Conservation (phyloP, 2,113 vertebrate genomes). For the Macroglossus sobrinus region DNA sequence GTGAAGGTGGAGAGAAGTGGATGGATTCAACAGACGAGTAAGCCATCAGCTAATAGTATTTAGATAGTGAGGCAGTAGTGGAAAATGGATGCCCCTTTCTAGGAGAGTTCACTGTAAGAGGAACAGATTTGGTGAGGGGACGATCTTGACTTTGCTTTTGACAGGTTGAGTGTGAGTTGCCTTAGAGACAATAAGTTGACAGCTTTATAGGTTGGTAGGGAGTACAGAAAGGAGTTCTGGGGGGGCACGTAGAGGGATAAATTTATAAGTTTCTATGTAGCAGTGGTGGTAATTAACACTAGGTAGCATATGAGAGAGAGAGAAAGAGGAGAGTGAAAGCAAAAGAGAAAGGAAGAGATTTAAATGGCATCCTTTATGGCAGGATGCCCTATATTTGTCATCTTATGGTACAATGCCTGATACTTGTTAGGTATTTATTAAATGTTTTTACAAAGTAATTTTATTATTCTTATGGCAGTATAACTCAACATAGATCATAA, state of each 20-base stretch:
- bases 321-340: not conserved
- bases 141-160: not conserved
- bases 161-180: not conserved
- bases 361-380: not conserved
- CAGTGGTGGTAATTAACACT: not conserved
- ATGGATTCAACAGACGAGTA: not conserved
- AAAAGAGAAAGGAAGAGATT: not conserved
- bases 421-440: not conserved
- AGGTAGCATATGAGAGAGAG: not conserved
- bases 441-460: not conserved
- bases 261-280: not conserved
- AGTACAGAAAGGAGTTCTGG: not conserved
- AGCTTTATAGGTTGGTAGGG: not conserved
- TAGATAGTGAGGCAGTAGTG: not conserved
- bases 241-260: not conserved
- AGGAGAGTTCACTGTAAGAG: not conserved
- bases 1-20: not conserved
- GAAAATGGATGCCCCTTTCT: rapidly evolving
- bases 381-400: not conserved
- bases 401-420: not conserved
- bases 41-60: not conserved
- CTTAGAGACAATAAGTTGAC: not conserved
- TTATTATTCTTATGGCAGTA: not conserved
- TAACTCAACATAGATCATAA: not conserved
- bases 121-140: not conserved